Evolutionary conservation across 2,888 invertebrate species (phyloP), one percentile per base, ranked within the genome.

Genomic region (Venustoraphidia nigricollis): DNA sequence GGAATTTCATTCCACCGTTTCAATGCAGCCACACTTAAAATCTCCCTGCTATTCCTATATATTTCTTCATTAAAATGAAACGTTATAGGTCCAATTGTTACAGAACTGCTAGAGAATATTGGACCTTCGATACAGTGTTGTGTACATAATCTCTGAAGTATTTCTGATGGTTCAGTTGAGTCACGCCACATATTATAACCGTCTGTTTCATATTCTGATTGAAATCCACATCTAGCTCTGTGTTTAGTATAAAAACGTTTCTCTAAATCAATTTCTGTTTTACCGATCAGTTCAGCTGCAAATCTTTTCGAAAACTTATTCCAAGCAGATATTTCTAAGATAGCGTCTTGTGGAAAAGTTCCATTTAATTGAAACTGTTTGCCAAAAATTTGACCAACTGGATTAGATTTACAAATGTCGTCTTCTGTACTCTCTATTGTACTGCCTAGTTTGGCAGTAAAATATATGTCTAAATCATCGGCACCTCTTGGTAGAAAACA

Each of bases 101-200:
- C 72, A 41, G 67, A 62, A 49, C 68, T 68, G 3, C 60, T 61
- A 2, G 56, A 57, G 56, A 76, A 79, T 46, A 68, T 66, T 0
- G 83, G 82, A 1, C 34, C 37, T 3, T 60, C 60, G 14, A 73
- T 72, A 1, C 86, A 60, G 55, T 83, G 79, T 44, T 71, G 76
- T 39, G 66, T 68, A 61, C 92, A 92, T 1, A 91, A 60, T 34
- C 77, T 74, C 45, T 74, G 70, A 9, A 93, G 68, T 51, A 92
- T 84, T 53, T 75, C 73, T 0, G 79, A 76, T 0, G 92, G 93
- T 53, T 75, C 79, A 48, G 73, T 63, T 4, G 70, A 69, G 63
- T 90, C 88, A 37, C 90, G 73, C 92, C 93, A 93, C 45, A 72
- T 72, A 56, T 81, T 80, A 56, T 81, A 79, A 0, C 90, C 90